Evolutionary conservation across 2,888 invertebrate genomes (phyloP).

Genomic region (Stratiomys singularior): DNA sequence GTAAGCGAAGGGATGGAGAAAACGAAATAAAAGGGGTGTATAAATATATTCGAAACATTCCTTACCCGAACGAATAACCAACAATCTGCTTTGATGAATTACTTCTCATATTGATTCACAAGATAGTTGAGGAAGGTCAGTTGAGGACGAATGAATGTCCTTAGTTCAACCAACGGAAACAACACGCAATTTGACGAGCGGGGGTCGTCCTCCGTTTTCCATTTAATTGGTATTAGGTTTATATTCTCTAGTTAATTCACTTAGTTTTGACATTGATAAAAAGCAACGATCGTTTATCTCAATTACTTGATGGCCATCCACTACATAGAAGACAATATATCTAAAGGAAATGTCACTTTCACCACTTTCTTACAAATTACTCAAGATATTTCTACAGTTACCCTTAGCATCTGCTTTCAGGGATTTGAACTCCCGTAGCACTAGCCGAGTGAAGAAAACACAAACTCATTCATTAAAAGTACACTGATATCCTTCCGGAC

Average conservation of each 20-base stretch:
- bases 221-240: slow-evolving; percentile 32
- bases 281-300: slow-evolving; percentile 40
- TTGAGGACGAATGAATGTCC: too few relatives aligned
- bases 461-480: slow-evolving; percentile 29
- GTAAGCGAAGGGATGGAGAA: too few relatives aligned
- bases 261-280: slow-evolving; percentile 38
- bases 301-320: slow-evolving; percentile 42
- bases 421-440: not conserved
- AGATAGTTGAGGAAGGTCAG: too few relatives aligned
- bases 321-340: slow-evolving; percentile 33
- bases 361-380: slow-evolving; percentile 44
- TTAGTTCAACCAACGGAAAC: too few relatives aligned
- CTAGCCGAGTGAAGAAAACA: slow-evolving; percentile 6
- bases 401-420: slow-evolving; percentile 29
- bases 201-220: not conserved
- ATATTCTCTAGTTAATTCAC: slow-evolving; percentile 30
- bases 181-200: too few relatives aligned
- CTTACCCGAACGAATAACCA: too few relatives aligned
- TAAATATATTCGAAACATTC: too few relatives aligned
- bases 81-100: too few relatives aligned
- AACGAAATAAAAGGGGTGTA: too few relatives aligned
- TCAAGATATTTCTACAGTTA: slow-evolving; percentile 39
- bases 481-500: not conserved
- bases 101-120: too few relatives aligned
- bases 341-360: slow-evolving; percentile 40